A percentile compares a stretch with the other conserved stretches of the same genome.
Conservation (phyloP, 2,888 invertebrate species). For the Acanthosoma haemorrhoidale region DNA sequence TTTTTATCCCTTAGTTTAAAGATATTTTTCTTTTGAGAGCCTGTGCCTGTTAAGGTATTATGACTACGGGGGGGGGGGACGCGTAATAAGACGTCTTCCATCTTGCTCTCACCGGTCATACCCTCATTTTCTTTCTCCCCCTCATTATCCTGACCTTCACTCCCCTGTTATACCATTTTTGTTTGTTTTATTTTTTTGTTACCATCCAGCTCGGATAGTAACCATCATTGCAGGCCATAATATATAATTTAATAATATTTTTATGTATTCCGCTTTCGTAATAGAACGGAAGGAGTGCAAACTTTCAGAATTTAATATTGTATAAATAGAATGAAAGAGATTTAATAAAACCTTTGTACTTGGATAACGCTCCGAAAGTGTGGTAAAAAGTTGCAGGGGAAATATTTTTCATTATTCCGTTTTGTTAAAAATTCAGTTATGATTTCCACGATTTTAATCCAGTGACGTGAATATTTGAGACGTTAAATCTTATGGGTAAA, state of each 20-base stretch:
- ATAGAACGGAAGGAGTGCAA: not conserved
- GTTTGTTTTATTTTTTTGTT: not conserved
- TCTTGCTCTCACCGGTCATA: too few species aligned
- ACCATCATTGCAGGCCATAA: not conserved
- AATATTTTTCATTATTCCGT: too few species aligned
- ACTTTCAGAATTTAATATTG: not conserved
- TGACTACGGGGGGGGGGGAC: not conserved
- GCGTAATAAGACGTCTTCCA: not conserved
- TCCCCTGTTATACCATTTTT: not conserved
- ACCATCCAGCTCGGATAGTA: not conserved
- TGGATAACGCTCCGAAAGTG: too few species aligned
- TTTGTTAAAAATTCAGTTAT: too few species aligned
- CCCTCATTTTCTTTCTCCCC: too few species aligned
- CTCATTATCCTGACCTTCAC: not conserved
- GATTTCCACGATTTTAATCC: too few species aligned
- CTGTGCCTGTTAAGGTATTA: not conserved
- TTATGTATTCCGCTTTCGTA: not conserved
- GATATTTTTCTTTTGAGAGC: not conserved
- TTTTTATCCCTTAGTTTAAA: not conserved
- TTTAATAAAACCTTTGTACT: not conserved
- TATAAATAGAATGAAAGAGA: not conserved
- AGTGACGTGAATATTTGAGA: too few species aligned
- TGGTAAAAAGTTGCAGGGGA: too few species aligned
- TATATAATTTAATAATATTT: not conserved
- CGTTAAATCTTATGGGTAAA: too few species aligned